Evolutionary conservation across 2,113 vertebrate genomes (phyloP).

Genomic region (Larimichthys polyactis): DNA sequence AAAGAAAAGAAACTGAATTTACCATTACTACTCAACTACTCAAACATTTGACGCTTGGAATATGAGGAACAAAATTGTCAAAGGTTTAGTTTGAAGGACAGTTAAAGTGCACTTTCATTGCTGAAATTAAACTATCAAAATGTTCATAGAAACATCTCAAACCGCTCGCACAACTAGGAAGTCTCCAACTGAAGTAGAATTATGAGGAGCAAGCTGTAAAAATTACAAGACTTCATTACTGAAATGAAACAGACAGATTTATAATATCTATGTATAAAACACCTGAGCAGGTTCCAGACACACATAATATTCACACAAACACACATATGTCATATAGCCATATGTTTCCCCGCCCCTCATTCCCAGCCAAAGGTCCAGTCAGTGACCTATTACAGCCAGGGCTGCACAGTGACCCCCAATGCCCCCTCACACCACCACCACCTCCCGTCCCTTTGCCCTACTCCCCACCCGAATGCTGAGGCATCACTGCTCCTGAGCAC

Average conservation of each 20-base stretch:
- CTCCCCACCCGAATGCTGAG: conserved; percentile 78
- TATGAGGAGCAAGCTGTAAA: accelerated
- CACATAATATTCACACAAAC: not conserved
- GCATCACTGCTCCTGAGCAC: conserved; percentile 79
- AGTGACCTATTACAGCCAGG: conserved; percentile 70
- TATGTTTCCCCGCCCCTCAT: not conserved
- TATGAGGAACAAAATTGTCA: no score
- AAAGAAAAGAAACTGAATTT: no score
- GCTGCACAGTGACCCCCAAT: conserved; percentile 75
- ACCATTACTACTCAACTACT: no score
- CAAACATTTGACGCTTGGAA: no score
- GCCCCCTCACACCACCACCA: conserved; percentile 65
- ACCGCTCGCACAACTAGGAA: not conserved
- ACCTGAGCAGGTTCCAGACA: not conserved
- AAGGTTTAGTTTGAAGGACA: no score
- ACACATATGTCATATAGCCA: not conserved
- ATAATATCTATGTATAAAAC: conserved; percentile 8
- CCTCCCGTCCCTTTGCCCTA: conserved; percentile 53
- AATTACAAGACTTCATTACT: not conserved
- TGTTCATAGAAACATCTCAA: no score
- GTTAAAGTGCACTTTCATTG: no score
- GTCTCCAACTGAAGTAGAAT: not conserved
- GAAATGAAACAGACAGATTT: not conserved
- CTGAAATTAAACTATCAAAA: no score
- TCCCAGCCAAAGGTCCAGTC: conserved; percentile 67